phyloP scores from a whole-genome alignment of 2,888 invertebrate species.

The Eupithecia abbreviata region DNA sequence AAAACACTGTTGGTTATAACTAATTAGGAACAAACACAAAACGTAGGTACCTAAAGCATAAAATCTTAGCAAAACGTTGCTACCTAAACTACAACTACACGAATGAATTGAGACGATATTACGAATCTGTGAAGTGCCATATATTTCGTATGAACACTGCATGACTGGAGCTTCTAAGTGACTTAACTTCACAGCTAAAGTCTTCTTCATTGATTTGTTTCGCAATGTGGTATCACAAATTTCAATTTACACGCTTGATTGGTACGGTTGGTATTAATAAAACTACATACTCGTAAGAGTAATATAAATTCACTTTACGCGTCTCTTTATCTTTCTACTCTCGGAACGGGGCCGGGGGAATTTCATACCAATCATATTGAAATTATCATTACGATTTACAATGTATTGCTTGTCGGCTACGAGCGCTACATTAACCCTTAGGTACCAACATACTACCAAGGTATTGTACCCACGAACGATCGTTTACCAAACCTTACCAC shows the following conservation, averaged over 20 bases:
- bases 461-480: constrained; percentile 3
- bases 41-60: background rate
- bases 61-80: background rate
- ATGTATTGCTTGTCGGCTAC: background rate
- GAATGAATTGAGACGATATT: background rate
- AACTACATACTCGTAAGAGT: too few species aligned
- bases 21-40: too few species aligned
- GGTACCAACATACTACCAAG: background rate
- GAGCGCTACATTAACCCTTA: background rate
- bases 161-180: constrained; percentile 12
- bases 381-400: background rate
- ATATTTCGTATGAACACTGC: constrained; percentile 2
- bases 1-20: too few species aligned
- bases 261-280: background rate
- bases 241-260: background rate
- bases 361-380: too few species aligned
- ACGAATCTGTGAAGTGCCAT: background rate
- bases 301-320: background rate
- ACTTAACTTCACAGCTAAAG: background rate
- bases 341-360: too few species aligned
- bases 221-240: background rate
- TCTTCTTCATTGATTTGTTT: background rate
- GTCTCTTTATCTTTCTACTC: background rate
- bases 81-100: background rate
- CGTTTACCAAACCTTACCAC: constrained; percentile 26